These are phyloP conservation scores for Standfussiana lucernea DNA, from an alignment of 2,888 invertebrate species.

Conservation along the genomic window DNA sequence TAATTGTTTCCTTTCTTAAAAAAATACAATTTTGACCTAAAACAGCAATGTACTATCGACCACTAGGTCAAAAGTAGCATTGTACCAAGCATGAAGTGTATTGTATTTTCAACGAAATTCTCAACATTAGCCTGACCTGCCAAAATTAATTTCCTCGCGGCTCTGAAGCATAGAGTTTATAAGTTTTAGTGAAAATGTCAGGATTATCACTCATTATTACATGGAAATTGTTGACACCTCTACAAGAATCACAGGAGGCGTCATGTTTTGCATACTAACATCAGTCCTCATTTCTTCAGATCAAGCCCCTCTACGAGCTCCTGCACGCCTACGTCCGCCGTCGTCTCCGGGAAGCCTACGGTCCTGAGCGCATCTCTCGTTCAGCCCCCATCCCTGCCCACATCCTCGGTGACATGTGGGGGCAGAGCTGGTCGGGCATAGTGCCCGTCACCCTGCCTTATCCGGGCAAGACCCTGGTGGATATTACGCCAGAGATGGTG, in stretches of 20 bases:
- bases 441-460: constrained; percentile 95
- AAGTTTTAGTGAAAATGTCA: background rate
- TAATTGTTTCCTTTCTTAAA: background rate
- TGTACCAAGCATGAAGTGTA: background rate
- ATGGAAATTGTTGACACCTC: background rate
- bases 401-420: constrained; percentile 97
- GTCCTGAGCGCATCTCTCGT: constrained; percentile 94
- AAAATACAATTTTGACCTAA: background rate
- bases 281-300: constrained; percentile 75
- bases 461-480: constrained; percentile 95
- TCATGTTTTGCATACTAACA: background rate
- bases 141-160: background rate
- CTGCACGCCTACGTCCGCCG: constrained; percentile 97
- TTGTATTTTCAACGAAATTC: background rate
- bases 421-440: constrained; percentile 96
- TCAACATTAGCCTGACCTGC: background rate
- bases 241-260: background rate
- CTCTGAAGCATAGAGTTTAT: background rate
- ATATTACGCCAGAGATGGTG: constrained; percentile 95
- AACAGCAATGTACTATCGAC: background rate
- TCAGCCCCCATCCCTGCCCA: constrained; percentile 96
- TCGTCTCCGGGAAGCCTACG: constrained; percentile 95
- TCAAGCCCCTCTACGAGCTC: constrained; percentile 96
- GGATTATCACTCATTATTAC: background rate
- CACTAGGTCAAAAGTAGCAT: background rate